Conservation (phyloP, 2,797 vertebrate species). For the Antrozous pallidus region DNA sequence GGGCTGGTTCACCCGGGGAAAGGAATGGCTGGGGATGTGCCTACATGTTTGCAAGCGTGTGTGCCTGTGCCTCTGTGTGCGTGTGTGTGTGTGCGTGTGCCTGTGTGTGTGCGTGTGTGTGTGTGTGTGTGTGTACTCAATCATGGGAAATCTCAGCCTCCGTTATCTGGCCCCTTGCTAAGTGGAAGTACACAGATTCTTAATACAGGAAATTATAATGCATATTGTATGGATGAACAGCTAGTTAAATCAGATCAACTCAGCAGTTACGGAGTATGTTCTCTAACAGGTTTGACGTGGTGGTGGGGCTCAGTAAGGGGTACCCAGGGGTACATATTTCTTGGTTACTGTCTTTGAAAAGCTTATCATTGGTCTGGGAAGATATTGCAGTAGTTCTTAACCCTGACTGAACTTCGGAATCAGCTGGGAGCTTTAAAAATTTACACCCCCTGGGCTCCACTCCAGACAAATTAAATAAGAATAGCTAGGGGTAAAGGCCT, state of each 20-base stretch:
- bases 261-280: background rate
- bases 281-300: background rate
- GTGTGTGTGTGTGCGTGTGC: fast-evolving
- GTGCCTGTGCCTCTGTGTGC: no score
- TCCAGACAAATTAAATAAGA: slow-evolving; percentile 49
- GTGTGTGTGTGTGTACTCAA: background rate
- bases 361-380: background rate
- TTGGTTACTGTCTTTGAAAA: slow-evolving; percentile 7
- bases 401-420: background rate
- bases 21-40: background rate
- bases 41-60: fast-evolving
- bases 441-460: background rate
- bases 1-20: background rate
- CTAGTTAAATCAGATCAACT: background rate
- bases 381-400: background rate
- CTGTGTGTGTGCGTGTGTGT: background rate
- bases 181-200: background rate
- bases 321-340: background rate
- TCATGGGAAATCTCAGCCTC: background rate
- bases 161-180: background rate
- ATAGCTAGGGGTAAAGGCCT: slow-evolving; percentile 10
- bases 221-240: background rate
- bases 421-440: slow-evolving; percentile 41
- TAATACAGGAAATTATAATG: background rate
- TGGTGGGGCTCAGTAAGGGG: background rate